Evolutionary conservation across 2,797 vertebrate genomes (phyloP), one percentile per base, ranked within the genome.

Genomic region (Ctenochaetus hawaiiensis): DNA sequence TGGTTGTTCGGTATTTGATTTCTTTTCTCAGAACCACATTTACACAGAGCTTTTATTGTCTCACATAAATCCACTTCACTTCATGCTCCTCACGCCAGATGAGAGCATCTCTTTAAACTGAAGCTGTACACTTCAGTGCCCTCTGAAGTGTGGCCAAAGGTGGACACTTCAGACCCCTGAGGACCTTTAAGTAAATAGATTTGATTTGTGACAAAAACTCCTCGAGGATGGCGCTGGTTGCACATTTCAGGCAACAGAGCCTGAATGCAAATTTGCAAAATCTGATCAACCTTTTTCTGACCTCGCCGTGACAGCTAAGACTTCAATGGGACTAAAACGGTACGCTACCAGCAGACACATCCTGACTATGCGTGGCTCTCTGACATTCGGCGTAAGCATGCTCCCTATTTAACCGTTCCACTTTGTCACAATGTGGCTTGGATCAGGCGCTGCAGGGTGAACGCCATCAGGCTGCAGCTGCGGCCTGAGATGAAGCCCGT

Each of bases 341-440:
- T 41, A 43, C n/a, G 26, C 17, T 18, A 16, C 7, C 59, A 64
- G 45, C 16, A 16, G 37, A 54, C 61, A 45, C 14, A 64, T 69
- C 66, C 71, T 30, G 71, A 22, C 23, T 57, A 67, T 18, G 63
- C 41, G 26, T 4, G 11, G 56, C 62, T 77, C 51, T 64, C 34
- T 82, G 79, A 81, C 66, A 60, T 75, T 72, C 8, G 1, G 45
- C 48, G 44, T 49, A 54, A 12, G 67, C 53, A 77, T 30, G 77
- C 53, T 53, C 77, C 58, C 59, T 67, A 73, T 59, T 67, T 59
- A 65, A 57, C 76, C 2, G 63, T 45, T 58, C 75, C 74, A 48
- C 77, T 82, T 82, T 78, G 54, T 82, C 53, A 78, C 75, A 80
- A 5, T 16, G 65, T 37, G 63, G 23, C 60, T 58, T n/a, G 23